These are phyloP conservation scores for Trissoscelio sp. DNA, from an alignment of 2,888 invertebrate genomes.

Conservation along the genomic window DNA sequence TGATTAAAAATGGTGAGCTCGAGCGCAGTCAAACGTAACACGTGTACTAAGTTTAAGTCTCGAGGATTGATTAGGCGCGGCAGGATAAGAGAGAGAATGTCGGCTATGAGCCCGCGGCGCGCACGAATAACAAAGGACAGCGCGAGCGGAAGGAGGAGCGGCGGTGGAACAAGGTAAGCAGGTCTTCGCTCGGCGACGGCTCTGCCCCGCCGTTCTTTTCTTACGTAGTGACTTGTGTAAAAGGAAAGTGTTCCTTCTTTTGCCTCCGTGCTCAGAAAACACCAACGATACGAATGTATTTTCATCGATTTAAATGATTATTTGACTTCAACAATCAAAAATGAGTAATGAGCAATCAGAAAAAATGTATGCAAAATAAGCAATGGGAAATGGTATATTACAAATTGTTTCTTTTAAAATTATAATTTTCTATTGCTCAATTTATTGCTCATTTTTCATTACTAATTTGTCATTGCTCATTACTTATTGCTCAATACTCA, in stretches of 20 bases:
- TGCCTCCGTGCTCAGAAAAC: slow-evolving; percentile 30
- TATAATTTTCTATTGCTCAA: too few relatives aligned
- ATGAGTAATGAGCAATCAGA: too few relatives aligned
- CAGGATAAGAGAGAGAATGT: slow-evolving; percentile 65
- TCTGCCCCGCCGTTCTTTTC: slow-evolving; percentile 55
- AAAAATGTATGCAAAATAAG: too few relatives aligned
- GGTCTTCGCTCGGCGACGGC: slow-evolving; percentile 79
- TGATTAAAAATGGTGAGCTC: slow-evolving; percentile 49
- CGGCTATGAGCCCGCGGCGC: slow-evolving; percentile 79
- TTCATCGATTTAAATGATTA: too few relatives aligned
- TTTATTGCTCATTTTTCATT: too few relatives aligned
- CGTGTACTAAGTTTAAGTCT: slow-evolving; percentile 44
- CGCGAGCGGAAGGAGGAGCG: slow-evolving; percentile 84
- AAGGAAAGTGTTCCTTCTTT: slow-evolving; percentile 67
- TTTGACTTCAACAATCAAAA: too few relatives aligned
- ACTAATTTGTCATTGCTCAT: too few relatives aligned
- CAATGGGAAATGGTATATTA: too few relatives aligned
- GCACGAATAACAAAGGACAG: slow-evolving; percentile 58
- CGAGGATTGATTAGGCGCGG: slow-evolving; percentile 64
- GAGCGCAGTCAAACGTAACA: slow-evolving; percentile 60
- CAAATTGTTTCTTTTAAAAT: too few relatives aligned
- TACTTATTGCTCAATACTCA: too few relatives aligned
- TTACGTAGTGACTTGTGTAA: slow-evolving; percentile 61
- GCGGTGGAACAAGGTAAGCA: slow-evolving; percentile 85
- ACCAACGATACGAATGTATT: slow-evolving; percentile 4